Evolutionary conservation across 1,140 invertebrate species (phyloP).

Genomic region (Cotesia typhae): DNA sequence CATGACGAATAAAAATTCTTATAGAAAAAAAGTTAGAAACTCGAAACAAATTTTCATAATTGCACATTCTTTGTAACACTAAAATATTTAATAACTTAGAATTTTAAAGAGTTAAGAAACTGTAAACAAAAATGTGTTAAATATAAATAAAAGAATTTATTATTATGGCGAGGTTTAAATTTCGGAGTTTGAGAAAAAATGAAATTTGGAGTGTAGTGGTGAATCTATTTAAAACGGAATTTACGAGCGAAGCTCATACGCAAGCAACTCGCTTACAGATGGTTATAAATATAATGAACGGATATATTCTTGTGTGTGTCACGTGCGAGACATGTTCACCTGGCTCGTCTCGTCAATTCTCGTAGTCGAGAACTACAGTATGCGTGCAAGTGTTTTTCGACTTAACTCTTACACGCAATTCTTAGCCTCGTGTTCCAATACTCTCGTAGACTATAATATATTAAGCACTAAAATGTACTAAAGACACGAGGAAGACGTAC

Average conservation of each 20-base stretch:
- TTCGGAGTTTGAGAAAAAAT: slow-evolving; percentile 8
- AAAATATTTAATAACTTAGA: too few species aligned
- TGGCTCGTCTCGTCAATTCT: slow-evolving; percentile 46
- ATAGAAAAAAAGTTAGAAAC: too few species aligned
- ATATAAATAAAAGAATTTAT: not conserved
- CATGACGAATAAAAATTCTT: too few species aligned
- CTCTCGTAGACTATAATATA: too few species aligned
- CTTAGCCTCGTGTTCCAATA: not conserved
- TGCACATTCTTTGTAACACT: too few species aligned
- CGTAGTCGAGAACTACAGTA: slow-evolving; percentile 1
- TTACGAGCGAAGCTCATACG: slow-evolving; percentile 41
- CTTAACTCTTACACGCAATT: slow-evolving; percentile 10
- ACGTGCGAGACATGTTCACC: slow-evolving; percentile 50
- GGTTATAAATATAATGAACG: slow-evolving; percentile 54
- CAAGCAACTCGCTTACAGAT: slow-evolving; percentile 21
- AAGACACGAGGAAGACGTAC: too few species aligned
- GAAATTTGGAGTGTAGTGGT: slow-evolving; percentile 6
- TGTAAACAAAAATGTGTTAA: not conserved
- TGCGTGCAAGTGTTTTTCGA: not conserved
- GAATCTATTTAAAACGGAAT: slow-evolving; percentile 46
- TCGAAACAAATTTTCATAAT: too few species aligned
- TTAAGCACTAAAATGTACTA: too few species aligned
- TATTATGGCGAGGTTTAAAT: not conserved
- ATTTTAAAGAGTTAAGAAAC: not conserved
- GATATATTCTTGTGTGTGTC: slow-evolving; percentile 43